Evolutionary conservation across 2,888 invertebrate species (phyloP), one percentile per base, ranked within the genome.

Genomic region (Drosophila subquinaria): DNA sequence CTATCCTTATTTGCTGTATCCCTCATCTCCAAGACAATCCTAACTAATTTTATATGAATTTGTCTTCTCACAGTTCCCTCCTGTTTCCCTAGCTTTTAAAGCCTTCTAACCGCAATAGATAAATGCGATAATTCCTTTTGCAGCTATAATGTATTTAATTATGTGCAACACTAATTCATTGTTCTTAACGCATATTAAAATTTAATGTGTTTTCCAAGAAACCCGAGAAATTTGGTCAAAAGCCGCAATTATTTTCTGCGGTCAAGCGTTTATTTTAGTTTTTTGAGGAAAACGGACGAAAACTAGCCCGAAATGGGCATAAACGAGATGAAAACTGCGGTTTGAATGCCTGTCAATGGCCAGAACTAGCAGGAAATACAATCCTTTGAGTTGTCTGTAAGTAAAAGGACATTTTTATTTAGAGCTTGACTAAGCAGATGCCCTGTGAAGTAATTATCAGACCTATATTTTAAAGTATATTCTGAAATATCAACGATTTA

Each of bases 171-270:
- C 27, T 63, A n/a, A 50, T 45, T 64, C 43, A 60, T 52, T 63
- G 65, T 56, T 57, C 45, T 48, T 15, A 62, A 55, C 6, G 40
- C 55, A 64, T 38, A 78, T 78, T 64, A 52, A 60, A 79, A 47
- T 71, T 71, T 70, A 67, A 71, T 71, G 35, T 57, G 60, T 69
- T 60, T 61, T 36, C 27, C 35, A 45, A 62, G 55, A 38, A 42
- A 61, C n/a, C 53, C 27, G 43, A 30, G 36, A 53, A 57, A 17
- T 57, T 68, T 50, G 60, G 51, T 48, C 51, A 65, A 43, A 47
- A 78, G 55, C 81, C 89, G 68, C 79, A 84, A 83, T 81, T 66
- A 89, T 83, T 84, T 81, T 83, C 68, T 79, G 53, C 27, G 48
- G 45, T 59, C 38, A 62, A 55, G 57, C 55, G 69, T 73, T 62